Evolutionary conservation across 1,140 invertebrate genomes (phyloP).

Genomic region (Drosophila ironensis): DNA sequence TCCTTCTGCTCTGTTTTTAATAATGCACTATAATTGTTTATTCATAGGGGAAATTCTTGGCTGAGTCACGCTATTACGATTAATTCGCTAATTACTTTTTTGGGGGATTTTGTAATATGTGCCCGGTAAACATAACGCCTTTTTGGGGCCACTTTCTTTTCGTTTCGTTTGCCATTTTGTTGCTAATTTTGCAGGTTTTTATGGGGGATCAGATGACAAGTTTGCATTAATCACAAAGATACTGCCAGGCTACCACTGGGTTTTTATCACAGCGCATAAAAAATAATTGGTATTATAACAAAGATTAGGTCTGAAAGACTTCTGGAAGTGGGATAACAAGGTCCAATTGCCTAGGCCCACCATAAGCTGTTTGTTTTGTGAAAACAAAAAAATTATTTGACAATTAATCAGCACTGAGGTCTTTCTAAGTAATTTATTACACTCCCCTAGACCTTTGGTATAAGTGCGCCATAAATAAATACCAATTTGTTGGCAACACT

Average conservation of each 20-base stretch:
- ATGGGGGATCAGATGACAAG: background rate
- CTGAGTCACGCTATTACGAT: conserved; percentile 20
- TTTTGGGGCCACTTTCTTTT: conserved; percentile 44
- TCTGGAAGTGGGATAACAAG: background rate
- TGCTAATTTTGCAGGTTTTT: background rate
- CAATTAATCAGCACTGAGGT: background rate
- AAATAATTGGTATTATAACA: background rate
- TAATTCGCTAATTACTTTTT: conserved; percentile 15
- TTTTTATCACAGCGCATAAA: background rate
- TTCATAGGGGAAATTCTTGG: conserved; percentile 11
- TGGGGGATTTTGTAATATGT: conserved; percentile 20
- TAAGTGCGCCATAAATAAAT: conserved; percentile 28
- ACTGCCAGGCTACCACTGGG: background rate
- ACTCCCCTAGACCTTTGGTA: conserved; percentile 24
- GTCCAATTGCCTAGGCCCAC: background rate
- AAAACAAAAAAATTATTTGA: background rate
- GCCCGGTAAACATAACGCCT: background rate
- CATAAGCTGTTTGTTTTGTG: background rate
- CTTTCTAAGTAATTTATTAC: conserved; percentile 18
- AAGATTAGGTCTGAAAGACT: background rate
- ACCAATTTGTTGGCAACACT: conserved; percentile 28
- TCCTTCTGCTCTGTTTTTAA: background rate
- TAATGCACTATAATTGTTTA: background rate
- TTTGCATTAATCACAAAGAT: conserved; percentile 8
- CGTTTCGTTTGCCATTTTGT: background rate